Conservation (phyloP, 1,140 invertebrate genomes). For the Listronotus oregonensis region DNA sequence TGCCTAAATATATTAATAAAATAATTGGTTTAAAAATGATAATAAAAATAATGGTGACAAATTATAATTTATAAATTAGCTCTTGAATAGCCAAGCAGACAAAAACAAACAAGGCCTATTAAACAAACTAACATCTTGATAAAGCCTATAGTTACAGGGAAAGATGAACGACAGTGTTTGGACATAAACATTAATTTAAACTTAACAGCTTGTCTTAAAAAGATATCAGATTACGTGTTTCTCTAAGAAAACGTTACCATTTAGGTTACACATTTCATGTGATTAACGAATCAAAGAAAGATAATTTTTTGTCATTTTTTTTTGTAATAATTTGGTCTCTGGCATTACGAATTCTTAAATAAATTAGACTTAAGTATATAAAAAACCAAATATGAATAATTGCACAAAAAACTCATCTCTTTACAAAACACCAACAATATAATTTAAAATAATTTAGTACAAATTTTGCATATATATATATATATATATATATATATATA, state of each 20-base stretch:
- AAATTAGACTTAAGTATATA: no score
- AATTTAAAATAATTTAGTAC: no score
- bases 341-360: no score
- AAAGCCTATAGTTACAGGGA: slow-evolving; percentile 50
- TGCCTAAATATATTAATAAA: no score
- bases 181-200: slow-evolving; percentile 57
- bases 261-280: slow-evolving; percentile 41
- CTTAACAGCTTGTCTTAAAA: slow-evolving; percentile 50
- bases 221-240: slow-evolving; percentile 54
- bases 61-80: slow-evolving; percentile 36
- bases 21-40: slow-evolving; percentile 11
- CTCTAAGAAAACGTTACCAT: slow-evolving; percentile 52
- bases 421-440: no score
- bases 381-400: no score
- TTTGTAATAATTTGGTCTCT: no score
- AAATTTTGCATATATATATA: no score
- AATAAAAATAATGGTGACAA: slow-evolving; percentile 29
- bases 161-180: slow-evolving; percentile 52
- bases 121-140: slow-evolving; percentile 57
- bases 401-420: no score
- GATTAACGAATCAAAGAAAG: slow-evolving; percentile 23
- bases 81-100: slow-evolving; percentile 14
- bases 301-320: no score
- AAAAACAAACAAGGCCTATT: slow-evolving; percentile 51
- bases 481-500: no score